Conservation (phyloP, 2,797 vertebrate species). For the Sebastes matsubarae region DNA sequence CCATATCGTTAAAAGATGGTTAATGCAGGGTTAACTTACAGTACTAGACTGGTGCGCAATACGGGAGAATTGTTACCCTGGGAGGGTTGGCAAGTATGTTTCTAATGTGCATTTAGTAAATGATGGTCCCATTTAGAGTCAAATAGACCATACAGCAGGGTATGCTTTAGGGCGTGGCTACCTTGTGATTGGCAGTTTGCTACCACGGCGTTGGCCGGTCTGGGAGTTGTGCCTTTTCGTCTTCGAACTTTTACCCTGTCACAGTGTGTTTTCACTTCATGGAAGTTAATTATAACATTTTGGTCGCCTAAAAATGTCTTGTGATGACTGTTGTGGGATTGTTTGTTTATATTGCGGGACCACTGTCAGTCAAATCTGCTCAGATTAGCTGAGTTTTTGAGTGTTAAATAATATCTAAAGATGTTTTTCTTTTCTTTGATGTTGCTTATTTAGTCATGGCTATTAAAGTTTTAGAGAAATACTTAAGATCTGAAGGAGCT, state of each 20-base stretch:
- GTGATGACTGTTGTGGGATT: not conserved
- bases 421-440: not conserved
- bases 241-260: no score
- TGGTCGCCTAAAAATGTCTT: no score
- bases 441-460: not conserved
- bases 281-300: rapidly evolving
- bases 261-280: no score
- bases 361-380: not conserved
- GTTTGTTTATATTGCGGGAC: not conserved
- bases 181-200: rapidly evolving
- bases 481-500: not conserved
- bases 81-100: no score
- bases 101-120: no score
- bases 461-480: not conserved
- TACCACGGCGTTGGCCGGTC: no score
- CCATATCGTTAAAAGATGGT: not conserved
- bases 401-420: not conserved
- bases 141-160: no score
- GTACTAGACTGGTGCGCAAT: not conserved
- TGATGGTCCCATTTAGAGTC: no score
- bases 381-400: not conserved
- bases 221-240: no score
- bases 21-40: not conserved
- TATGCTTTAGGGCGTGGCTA: no score
- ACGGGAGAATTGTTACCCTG: rapidly evolving